Evolutionary conservation across 92 coral and sea anemone species (phyloP).

Genomic region (Umimayanthus chanpuru): DNA sequence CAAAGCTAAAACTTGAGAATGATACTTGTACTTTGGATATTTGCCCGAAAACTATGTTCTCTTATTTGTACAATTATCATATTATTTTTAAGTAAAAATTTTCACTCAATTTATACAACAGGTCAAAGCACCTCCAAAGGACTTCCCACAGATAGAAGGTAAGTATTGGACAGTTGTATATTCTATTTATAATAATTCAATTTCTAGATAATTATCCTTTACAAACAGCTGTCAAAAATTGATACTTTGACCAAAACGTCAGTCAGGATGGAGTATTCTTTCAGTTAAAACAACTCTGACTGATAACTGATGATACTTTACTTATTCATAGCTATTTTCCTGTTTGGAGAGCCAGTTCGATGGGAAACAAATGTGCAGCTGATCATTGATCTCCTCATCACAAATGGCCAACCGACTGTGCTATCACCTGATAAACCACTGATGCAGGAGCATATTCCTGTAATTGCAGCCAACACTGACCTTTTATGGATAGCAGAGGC

Average conservation of each 20-base stretch:
- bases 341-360: slow-evolving; percentile 80
- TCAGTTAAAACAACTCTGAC: neutral
- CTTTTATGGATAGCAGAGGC: slow-evolving; percentile 75
- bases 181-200: neutral
- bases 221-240: neutral
- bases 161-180: neutral
- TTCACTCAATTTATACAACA: neutral
- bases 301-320: neutral
- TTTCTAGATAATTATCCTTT: neutral
- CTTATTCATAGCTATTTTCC: slow-evolving; percentile 49
- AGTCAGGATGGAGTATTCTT: neutral
- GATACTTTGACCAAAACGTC: neutral
- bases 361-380: slow-evolving; percentile 83
- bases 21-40: neutral
- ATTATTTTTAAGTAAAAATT: neutral
- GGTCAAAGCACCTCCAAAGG: slow-evolving; percentile 23
- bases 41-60: neutral
- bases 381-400: slow-evolving; percentile 63
- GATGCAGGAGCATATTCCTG: slow-evolving; percentile 57
- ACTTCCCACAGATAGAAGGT: slow-evolving; percentile 56
- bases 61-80: too few species aligned
- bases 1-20: too few species aligned
- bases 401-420: slow-evolving; percentile 64
- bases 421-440: slow-evolving; percentile 9
- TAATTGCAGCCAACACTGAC: slow-evolving; percentile 75